Conservation (phyloP, 2,113 vertebrate genomes). For the Zapornia atra region DNA sequence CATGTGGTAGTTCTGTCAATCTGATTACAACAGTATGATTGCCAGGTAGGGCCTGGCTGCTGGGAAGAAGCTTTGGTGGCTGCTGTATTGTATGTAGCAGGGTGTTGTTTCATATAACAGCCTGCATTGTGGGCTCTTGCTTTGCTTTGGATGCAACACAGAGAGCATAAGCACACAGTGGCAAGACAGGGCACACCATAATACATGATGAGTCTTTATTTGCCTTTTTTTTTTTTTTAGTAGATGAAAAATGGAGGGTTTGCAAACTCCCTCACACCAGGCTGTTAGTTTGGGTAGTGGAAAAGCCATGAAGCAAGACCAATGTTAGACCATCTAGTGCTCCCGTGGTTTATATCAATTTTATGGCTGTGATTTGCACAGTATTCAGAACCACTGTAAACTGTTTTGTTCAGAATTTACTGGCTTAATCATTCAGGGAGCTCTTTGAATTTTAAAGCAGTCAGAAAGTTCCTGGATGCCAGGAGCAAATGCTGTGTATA, state of each 20-base stretch:
- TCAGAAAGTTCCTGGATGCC: neutral
- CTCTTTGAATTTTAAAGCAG: neutral
- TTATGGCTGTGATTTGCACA: neutral
- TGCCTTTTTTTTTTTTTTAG: neutral
- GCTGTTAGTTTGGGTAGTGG: neutral
- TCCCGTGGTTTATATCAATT: neutral
- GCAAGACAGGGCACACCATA: neutral
- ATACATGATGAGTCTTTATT: neutral
- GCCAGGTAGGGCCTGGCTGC: neutral
- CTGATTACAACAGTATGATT: neutral
- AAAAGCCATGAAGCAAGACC: neutral
- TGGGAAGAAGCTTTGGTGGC: neutral
- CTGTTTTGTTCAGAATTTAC: neutral
- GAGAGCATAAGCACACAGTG: neutral
- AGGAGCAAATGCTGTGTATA: neutral
- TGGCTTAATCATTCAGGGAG: neutral
- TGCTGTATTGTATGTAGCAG: neutral
- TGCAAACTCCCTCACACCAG: neutral
- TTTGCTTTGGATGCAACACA: neutral
- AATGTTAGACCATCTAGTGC: neutral
- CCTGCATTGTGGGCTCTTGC: neutral
- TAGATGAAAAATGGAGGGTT: neutral
- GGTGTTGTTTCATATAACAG: neutral
- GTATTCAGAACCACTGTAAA: neutral
- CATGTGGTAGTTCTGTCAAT: neutral